Conservation (phyloP, 2,888 invertebrate genomes). For the Crossocerus cetratus region DNA sequence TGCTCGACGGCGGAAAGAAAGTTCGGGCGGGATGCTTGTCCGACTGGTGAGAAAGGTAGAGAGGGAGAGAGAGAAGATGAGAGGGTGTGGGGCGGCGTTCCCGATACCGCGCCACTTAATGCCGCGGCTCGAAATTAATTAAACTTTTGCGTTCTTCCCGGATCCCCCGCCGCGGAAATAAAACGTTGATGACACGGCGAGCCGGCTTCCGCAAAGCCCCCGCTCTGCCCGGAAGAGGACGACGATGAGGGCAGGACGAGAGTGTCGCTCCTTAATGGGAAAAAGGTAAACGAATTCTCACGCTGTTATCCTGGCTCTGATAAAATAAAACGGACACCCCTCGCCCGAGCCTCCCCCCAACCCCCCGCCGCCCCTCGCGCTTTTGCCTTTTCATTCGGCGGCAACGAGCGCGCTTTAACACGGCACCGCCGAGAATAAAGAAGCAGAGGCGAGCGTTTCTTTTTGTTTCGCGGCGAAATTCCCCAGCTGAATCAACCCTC, state of each 20-base stretch:
- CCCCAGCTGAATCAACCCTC: constrained; percentile 28
- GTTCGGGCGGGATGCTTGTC: background rate
- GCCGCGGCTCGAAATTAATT: constrained; percentile 66
- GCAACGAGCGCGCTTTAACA: constrained; percentile 35
- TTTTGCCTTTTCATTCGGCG: constrained; percentile 27
- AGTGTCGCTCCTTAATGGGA: constrained; percentile 65
- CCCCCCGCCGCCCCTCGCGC: too few relatives aligned
- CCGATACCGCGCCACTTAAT: constrained; percentile 62
- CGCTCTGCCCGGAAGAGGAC: constrained; percentile 24
- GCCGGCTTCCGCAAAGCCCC: constrained; percentile 59
- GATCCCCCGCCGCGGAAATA: constrained; percentile 56
- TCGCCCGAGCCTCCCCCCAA: background rate
- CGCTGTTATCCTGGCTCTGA: constrained; percentile 63
- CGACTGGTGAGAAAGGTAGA: background rate
- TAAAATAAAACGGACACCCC: constrained; percentile 63
- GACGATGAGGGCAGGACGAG: constrained; percentile 34
- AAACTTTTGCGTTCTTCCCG: constrained; percentile 63
- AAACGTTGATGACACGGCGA: constrained; percentile 69
- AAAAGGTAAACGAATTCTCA: constrained; percentile 71
- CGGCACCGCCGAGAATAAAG: constrained; percentile 26
- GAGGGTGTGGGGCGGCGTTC: constrained; percentile 27
- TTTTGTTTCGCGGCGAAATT: constrained; percentile 42
- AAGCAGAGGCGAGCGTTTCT: constrained; percentile 6
- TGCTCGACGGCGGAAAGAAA: background rate
- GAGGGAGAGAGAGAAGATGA: constrained; percentile 9